Evolutionary conservation across 2,797 vertebrate genomes (phyloP), one percentile per base, ranked within the genome.

Genomic region (Chromobotia macracanthus): DNA sequence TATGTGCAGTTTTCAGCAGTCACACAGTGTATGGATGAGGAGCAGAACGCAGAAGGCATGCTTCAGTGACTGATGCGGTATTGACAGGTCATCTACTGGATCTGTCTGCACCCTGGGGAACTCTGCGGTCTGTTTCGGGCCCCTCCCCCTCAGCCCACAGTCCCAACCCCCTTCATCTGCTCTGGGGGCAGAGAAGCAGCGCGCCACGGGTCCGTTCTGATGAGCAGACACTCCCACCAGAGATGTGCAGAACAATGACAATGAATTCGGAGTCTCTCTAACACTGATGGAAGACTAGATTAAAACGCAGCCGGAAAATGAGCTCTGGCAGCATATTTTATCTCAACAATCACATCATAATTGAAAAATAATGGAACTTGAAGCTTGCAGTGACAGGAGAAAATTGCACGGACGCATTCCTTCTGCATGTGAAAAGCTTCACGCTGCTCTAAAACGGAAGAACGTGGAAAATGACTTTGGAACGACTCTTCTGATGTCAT

Each of bases 161-260:
- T 75, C 80, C 79, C 81, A 79, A 70, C 86, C 83, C 87, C 77
- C 88, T 82, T 85, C 80, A 73, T 85, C 85, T 82, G 83, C 85
- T 88, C 84, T 81, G 84, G 86, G 88, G 66, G 83, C 84, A 86
- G 85, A 72, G 82, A 58, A 82, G 85, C 21, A 21, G 77, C 68
- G 28, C 79, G 85, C 86, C 82, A 83, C 89, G 88, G 87, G 87
- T 87, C 88, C 89, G 89, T 86, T 87, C 80, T 82, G 85, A 86
- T 84, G 89, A 90, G 89, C 90, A 89, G 86, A 86, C 90, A 84
- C 77, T 87, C 87, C 86, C 19, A 88, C 89, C 89, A 90, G 90
- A 90, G 90, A 56, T 90, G 88, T 86, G 89, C 80, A 50, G 91
- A 90, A 91, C 92, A 92, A 89, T 92, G 91, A 92, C 91, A 88